These are phyloP conservation scores for Epinephelus lanceolatus DNA, from an alignment of 2,113 vertebrate species.

Conservation along the genomic window DNA sequence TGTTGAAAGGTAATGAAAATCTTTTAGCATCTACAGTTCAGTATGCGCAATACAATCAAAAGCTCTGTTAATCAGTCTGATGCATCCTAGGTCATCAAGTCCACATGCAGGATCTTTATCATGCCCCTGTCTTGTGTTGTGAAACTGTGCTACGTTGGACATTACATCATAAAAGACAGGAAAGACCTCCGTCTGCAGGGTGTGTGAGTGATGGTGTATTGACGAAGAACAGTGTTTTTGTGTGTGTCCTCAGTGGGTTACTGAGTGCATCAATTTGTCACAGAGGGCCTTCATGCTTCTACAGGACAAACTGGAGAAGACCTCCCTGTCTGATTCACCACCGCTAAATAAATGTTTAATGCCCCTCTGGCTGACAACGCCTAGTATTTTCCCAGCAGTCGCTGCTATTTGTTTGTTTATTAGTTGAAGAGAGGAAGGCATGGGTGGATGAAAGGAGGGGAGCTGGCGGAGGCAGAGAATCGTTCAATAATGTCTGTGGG, in stretches of 20 bases:
- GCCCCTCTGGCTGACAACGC: constrained; percentile 19
- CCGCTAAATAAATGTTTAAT: constrained; percentile 37
- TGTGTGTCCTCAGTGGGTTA: constrained; percentile 7
- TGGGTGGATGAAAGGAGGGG: constrained; percentile 37
- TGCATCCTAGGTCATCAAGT: background rate
- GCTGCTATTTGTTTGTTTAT: constrained; percentile 32
- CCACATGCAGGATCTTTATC: background rate
- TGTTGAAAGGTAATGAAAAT: no score
- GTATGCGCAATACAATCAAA: no score
- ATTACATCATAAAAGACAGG: background rate
- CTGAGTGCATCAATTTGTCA: background rate
- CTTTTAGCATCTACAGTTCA: no score
- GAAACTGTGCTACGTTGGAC: fast-evolving
- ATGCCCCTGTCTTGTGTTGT: background rate
- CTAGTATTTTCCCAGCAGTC: constrained; percentile 32
- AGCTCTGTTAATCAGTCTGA: background rate
- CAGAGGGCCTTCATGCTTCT: constrained; percentile 16
- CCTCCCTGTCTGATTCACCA: constrained; percentile 13
- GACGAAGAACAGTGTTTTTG: background rate
- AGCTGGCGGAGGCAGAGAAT: constrained; percentile 41
- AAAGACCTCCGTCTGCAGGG: background rate
- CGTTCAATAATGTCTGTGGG: constrained; percentile 57
- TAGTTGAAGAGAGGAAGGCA: constrained; percentile 9
- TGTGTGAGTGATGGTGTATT: background rate
- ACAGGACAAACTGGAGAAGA: constrained; percentile 18